phyloP scores from a whole-genome alignment of 2,888 invertebrate species.

The Melanchra persicariae region DNA sequence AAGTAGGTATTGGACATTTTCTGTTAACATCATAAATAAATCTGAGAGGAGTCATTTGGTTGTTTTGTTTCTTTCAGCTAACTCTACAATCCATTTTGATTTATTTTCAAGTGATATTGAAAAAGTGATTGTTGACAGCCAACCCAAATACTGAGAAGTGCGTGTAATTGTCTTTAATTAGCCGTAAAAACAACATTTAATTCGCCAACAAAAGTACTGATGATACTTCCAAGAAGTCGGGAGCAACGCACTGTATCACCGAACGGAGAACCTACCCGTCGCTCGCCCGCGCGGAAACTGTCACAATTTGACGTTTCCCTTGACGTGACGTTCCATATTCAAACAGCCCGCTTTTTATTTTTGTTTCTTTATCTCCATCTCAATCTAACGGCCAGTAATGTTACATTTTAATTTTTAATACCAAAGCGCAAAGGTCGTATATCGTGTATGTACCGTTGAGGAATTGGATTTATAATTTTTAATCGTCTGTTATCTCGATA shows the following conservation, averaged over 20 bases:
- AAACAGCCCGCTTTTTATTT: conserved; percentile 88
- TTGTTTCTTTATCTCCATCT: conserved; percentile 84
- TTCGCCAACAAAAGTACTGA: conserved; percentile 67
- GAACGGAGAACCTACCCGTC: conserved; percentile 59
- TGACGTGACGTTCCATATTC: conserved; percentile 89
- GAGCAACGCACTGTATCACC: conserved; percentile 76
- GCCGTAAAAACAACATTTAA: conserved; percentile 51
- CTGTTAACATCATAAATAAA: not conserved
- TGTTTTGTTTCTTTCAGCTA: not conserved
- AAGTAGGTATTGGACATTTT: not conserved
- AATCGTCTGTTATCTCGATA: conserved; percentile 86
- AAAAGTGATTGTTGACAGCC: conserved; percentile 44
- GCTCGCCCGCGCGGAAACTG: conserved; percentile 89
- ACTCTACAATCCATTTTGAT: not conserved
- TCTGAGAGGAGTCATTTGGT: not conserved
- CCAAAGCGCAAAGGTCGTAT: conserved; percentile 77
- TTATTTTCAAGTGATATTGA: too few relatives aligned
- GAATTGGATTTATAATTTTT: conserved; percentile 81
- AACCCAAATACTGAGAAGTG: conserved; percentile 55
- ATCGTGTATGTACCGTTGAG: conserved; percentile 70
- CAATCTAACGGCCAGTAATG: conserved; percentile 80
- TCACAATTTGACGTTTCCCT: conserved; percentile 90
- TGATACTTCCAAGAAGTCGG: conserved; percentile 85
- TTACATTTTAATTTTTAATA: conserved; percentile 75
- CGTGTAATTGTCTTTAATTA: conserved; percentile 74